Evolutionary conservation across 2,888 invertebrate species (phyloP), one percentile per base, ranked within the genome.

Genomic region (Acrobasis consociella): DNA sequence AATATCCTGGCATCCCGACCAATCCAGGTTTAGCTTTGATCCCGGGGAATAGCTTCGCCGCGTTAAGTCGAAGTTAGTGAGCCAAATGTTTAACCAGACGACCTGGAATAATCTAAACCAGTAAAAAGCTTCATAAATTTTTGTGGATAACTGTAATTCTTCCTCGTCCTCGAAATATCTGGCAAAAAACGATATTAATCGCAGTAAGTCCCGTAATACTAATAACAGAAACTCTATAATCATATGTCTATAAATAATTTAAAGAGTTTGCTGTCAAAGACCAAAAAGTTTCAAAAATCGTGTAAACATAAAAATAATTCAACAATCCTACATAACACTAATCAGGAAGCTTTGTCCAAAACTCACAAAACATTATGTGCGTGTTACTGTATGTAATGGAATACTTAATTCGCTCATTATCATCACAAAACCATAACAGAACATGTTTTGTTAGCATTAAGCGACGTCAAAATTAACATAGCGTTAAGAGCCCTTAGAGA

Each of bases 1-100:
- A 46, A 13, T n/a, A n/a, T 13, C 13, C 13, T 13, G 39, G 10
- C 16, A 55, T 56, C 56, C 46, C 13, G 13, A 39, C 22, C 56
- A 17, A 56, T 56, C 56, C 42, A 56, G 56, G 56, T 56, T 56
- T 56, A 56, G 22, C 56, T 56, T 22, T 42, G 56, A 42, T 56
- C 56, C 16, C 42, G 5, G 17, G 9, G n/a, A 46, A 56, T 56
- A 46, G 42, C 56, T 42, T 42, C 56, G 42, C 22, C 42, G 31
- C 22, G 7, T 17, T 17, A 16, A 55, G 42, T 42, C 22, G 17
- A 17, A 22, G 53, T 53, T 53, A 38, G 38, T 46, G 5, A n/a
- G 11, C n/a, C 13, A 46, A 46, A 46, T 31, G 31, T 31, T 31
- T 8, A 31, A 31, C 31, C 31, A 22, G 22, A 22, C 22, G 31